Base-by-base conservation (phyloP, 2,113 vertebrate genomes). In the Aplodontia rufa region DNA sequence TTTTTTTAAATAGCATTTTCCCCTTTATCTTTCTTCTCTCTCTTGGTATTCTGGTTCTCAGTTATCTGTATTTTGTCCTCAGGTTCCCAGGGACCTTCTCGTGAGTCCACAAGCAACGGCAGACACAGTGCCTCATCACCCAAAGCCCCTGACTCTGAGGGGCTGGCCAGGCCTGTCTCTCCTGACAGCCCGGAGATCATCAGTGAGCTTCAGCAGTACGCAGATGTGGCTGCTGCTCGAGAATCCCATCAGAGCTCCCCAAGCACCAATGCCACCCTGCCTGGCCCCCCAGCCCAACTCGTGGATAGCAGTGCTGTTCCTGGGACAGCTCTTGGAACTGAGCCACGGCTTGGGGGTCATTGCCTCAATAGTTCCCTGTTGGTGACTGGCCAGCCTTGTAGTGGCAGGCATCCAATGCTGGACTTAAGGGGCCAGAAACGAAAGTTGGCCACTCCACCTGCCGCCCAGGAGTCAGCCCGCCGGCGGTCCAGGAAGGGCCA, bases 121-220 rank as follows among this genome's bases (percentile, higher is more conserved):
- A 99, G 99, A 97, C 99, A 99, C 68, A 99, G 99, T 98, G 99
- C 99, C 96, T 98, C 99, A 53, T 99, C 99, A 19, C 99, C 99
- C 0, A 98, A 98, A 98, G 98, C 98, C 91, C 98, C 98, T 17
- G 99, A 99, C 9, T 91, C 99, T 0, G 98, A 99, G 60, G 98
- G 98, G 42, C 98, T 99, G 64, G 98, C 98, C 86, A 98, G 97
- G 69, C 98, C 99, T 8, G 98, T 99, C 90, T 99, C 99, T 93
- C 99, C 99, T 0, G 98, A 99, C 97, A 99, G 99, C 97, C 99
- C 99, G 0, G 99, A 99, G 97, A 99, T 99, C 96, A 98, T 99
- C 97, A 98, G 99, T 2, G 99, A 99, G 98, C 98, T 99, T 98
- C 99, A 99, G 97, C 99, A 99, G 98, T 99, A 99, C 16, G 98